Evolutionary conservation across 2,888 invertebrate species (phyloP), one percentile per base, ranked within the genome.

Genomic region (Noctua pronuba): DNA sequence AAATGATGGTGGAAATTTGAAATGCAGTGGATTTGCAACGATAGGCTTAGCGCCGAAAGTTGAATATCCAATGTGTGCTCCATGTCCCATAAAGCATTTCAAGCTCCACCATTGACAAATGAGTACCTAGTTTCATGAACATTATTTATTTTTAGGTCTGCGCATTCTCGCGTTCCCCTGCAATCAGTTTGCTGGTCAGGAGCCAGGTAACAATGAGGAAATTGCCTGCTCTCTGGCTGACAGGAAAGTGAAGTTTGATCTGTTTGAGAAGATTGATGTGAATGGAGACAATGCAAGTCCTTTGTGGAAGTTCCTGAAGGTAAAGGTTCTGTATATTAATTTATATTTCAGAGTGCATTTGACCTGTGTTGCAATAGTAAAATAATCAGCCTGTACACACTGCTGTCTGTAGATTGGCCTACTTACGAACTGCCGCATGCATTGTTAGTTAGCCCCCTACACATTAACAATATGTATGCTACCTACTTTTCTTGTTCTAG

Each of bases 161-260:
- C 97, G 97, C 87, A 98, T 99, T 88, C 96, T 99, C 80, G 98
- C 98, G 1, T 99, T 99, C 93, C 99, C 99, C 0, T 99, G 99
- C 95, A 99, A 99, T 93, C 99, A 99, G 93, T 99, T 99, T 91
- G 97, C 97, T 41, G 97, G 97, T 0, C 97, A 98, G 90, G 98
- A 98, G 89, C 98, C 98, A 0, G 98, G 98, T 1, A 95, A 94
- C 79, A 89, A 97, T 31, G 97, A 97, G 16, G 97, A 97, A 55
- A 97, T 98, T 88, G 97, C 97, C 69, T 97, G 97, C 88, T 98
- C 97, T 89, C 96, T 97, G 18, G 94, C 97, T 31, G 97, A 97
- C 11, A 97, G 97, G 64, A 97, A 97, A 91, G 98, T 97, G 13
- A 97, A 97, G 84, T 98, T 98, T 92, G 98, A 98, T 88, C 92